These are phyloP conservation scores for Catamblyrhynchus diadema DNA, from an alignment of 2,797 vertebrate species.

Conservation along the genomic window DNA sequence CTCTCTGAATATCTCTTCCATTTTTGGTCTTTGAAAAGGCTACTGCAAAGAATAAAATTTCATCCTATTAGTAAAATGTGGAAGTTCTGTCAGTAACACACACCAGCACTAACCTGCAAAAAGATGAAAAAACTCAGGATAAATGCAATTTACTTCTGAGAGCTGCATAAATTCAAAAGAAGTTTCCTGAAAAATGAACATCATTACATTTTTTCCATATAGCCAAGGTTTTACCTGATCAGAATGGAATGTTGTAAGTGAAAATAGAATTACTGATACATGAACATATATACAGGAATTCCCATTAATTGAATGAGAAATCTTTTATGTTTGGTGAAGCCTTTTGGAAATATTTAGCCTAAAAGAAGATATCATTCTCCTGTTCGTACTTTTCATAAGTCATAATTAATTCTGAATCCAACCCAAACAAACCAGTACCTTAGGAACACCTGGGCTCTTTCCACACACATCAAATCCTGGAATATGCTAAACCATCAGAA, in stretches of 20 bases:
- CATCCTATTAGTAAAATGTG: neutral
- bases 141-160: neutral
- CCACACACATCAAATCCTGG: neutral
- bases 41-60: neutral
- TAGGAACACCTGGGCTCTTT: neutral
- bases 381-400: neutral
- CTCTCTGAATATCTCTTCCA: neutral
- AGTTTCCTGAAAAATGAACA: neutral
- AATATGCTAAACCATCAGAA: neutral
- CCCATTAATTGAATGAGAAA: neutral
- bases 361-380: neutral
- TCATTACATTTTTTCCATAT: neutral
- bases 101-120: neutral
- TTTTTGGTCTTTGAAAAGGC: neutral
- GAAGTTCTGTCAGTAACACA: neutral
- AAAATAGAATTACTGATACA: neutral
- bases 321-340: neutral
- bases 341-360: neutral
- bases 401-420: neutral
- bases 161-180: neutral
- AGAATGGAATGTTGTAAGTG: neutral
- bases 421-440: neutral
- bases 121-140: neutral
- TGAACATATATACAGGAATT: neutral
- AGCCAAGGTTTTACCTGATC: neutral